Base-by-base conservation (phyloP, 2,113 vertebrate genomes). In the Periophthalmodon schlosseri region DNA sequence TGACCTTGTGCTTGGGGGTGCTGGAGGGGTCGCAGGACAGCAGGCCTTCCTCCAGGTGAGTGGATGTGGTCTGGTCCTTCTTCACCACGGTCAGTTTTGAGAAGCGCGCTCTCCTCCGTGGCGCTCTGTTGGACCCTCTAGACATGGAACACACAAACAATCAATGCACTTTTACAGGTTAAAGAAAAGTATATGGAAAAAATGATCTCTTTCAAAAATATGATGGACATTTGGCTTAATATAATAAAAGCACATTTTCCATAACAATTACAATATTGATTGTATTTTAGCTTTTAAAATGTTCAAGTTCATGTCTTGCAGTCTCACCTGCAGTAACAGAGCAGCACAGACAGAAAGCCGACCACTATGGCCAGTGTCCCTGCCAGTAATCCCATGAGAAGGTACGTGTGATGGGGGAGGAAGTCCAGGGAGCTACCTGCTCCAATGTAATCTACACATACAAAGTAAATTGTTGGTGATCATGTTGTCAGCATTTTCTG, bases 11-110 rank as follows among this genome's bases (percentile, higher is more conserved):
- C 86, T 95, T 94, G 11, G 95, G 93, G 18, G 92, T 93, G 60
- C 78, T 78, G 0, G 88, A 91, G 15, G 93, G 82, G 4, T 94
- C 94, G 34, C 93, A 93, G 34, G 92, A 93, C 75, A 95, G 79
- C 68, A 93, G 76, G 28, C 94, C 95, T 78, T 96, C 96, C 65
- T 96, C 96, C 81, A 95, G 94, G 88, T 95, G 95, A 71, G 96
- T 99, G 81, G 97, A 99, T 0, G 97, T 99, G 73, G 96, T 97
- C 88, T 99, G 97, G 84, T 99, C 97, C 86, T 95, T 97, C 76
- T 96, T 98, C 61, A 96, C 90, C 34, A 95, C 93, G 0, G 95
- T 95, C 70, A 96, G 92, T 86, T 94, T 96, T 20, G 96, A 93
- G 74, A 93, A 92, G 69, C 83, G 94, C 16, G 76, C 94, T 83